Evolutionary conservation across 53 echinoderm and acorn worm genomes (phyloP).

Genomic region (Zoroaster sp.): DNA sequence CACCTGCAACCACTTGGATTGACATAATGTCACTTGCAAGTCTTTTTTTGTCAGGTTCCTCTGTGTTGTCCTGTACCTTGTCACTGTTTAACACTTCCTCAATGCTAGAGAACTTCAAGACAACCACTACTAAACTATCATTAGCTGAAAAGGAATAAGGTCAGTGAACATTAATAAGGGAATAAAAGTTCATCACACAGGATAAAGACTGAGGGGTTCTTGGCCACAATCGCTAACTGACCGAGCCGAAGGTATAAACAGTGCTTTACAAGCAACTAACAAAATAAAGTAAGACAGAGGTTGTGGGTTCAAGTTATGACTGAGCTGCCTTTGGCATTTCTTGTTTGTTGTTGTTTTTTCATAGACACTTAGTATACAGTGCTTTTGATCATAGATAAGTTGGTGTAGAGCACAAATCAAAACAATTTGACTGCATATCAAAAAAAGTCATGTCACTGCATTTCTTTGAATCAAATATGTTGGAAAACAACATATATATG

Average conservation of each 20-base stretch:
- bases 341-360: too few relatives aligned
- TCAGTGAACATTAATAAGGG: neutral
- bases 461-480: neutral
- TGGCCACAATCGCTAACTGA: too few relatives aligned
- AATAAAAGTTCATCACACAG: neutral
- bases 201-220: too few relatives aligned
- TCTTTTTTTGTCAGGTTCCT: neutral
- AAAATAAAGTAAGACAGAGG: too few relatives aligned
- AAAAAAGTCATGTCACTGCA: neutral
- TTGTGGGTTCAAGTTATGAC: too few relatives aligned
- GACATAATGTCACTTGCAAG: neutral
- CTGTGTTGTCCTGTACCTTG: neutral
- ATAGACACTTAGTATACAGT: too few relatives aligned
- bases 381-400: too few relatives aligned
- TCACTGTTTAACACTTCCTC: neutral
- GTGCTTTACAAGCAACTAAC: too few relatives aligned
- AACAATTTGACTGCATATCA: neutral
- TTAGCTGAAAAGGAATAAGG: neutral
- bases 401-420: too few relatives aligned
- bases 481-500: too few relatives aligned
- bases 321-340: too few relatives aligned
- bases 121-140: neutral
- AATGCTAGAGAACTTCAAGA: conserved; percentile 22
- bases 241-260: too few relatives aligned
- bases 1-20: neutral